Evolutionary conservation across 2,797 vertebrate species (phyloP).

Genomic region (Dipus sagitta): DNA sequence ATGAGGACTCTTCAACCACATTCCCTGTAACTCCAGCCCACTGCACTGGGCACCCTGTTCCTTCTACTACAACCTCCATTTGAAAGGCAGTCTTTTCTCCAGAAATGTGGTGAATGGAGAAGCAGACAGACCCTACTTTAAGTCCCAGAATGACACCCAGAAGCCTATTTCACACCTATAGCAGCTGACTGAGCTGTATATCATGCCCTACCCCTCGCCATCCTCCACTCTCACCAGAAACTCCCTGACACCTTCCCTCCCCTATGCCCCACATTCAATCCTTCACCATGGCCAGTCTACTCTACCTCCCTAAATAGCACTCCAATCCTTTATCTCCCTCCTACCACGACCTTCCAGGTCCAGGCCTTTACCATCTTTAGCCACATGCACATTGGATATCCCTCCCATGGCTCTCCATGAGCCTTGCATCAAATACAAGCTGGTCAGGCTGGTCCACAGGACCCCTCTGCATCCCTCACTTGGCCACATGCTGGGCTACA

Average conservation of each 20-base stretch:
- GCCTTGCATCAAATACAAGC: background rate
- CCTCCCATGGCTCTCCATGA: background rate
- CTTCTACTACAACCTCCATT: background rate
- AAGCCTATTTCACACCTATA: conserved; percentile 54
- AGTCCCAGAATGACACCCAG: background rate
- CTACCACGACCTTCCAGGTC: background rate
- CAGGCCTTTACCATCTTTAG: background rate
- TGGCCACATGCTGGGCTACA: background rate
- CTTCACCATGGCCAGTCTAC: background rate
- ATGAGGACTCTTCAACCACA: background rate
- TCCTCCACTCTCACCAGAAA: conserved; percentile 38
- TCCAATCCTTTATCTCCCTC: background rate
- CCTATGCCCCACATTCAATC: background rate
- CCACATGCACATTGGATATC: rapidly evolving
- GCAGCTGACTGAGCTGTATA: background rate
- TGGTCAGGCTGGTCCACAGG: background rate
- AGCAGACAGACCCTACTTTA: background rate
- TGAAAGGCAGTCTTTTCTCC: background rate
- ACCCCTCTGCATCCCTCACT: background rate
- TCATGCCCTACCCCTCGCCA: conserved; percentile 28
- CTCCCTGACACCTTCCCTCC: background rate
- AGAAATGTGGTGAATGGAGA: background rate
- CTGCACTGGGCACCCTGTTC: background rate
- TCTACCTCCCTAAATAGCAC: background rate
- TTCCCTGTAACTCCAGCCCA: background rate